Evolutionary conservation across 2,113 vertebrate genomes (phyloP).

Genomic region (Phrynocephalus versicolor): DNA sequence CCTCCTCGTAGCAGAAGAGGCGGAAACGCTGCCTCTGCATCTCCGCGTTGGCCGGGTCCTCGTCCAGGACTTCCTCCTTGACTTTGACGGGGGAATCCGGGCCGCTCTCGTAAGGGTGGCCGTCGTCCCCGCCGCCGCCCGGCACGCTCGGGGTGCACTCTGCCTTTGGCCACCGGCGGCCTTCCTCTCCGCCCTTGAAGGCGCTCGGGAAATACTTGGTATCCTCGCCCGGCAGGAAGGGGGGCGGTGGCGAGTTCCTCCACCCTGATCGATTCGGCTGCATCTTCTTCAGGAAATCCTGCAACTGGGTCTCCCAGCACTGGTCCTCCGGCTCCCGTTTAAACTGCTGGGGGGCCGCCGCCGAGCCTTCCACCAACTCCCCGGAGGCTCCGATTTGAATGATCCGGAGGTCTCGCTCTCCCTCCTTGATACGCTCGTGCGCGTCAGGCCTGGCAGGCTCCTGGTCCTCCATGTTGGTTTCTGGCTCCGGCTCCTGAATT

Average conservation of each 20-base stretch:
- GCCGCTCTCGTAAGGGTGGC: neutral
- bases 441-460: neutral
- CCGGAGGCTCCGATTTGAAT: neutral
- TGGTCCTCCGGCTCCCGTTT: slow-evolving; percentile 25
- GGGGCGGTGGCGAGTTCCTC: neutral
- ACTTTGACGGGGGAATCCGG: slow-evolving; percentile 11
- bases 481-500: neutral
- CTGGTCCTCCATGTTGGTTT: slow-evolving; percentile 31
- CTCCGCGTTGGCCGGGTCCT: neutral
- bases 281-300: slow-evolving; percentile 29
- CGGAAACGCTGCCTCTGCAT: slow-evolving; percentile 16
- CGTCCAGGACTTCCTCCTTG: slow-evolving; percentile 25
- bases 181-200: neutral
- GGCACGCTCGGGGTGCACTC: neutral
- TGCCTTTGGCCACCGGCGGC: neutral
- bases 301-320: slow-evolving; percentile 26
- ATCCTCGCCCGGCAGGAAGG: slow-evolving; percentile 3
- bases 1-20: slow-evolving; percentile 34
- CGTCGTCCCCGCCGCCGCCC: neutral
- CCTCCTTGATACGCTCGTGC: neutral
- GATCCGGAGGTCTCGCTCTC: neutral
- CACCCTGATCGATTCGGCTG: neutral
- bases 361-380: slow-evolving; percentile 3
- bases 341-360: neutral
- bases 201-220: slow-evolving; percentile 13